Evolutionary conservation across 2,113 vertebrate species (phyloP), one percentile per base, ranked within the genome.

Genomic region (Sigmodon hispidus): DNA sequence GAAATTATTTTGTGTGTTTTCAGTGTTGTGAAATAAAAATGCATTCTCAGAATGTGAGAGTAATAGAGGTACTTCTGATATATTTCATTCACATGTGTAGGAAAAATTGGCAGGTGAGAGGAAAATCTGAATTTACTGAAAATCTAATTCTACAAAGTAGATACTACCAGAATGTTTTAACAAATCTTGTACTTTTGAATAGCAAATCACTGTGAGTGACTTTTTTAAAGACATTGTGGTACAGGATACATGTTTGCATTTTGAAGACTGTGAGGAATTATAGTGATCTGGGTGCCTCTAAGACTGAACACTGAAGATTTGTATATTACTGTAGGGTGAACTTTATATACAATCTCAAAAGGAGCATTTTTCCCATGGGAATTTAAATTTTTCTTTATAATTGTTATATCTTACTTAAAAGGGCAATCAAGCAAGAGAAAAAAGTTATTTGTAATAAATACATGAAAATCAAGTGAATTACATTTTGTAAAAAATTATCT

Each of bases 111-210:
- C 15, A 94, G 80, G 36, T 40, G 89, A 84, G 22, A 77, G 4
- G 31, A 86, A 85, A 88, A 89, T 73, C 17, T 83, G 9, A 63
- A 84, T 94, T 91, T 83, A 96, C 43, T 92, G 69, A 94, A 87
- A 85, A 50, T 84, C 10, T 92, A 96, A 65, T 95, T 87, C 3
- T 81, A 67, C 92, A 67, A 75, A 85, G 57, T 90, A 22, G 52
- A 67, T 61, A 4, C 13, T 81, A 50, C 77, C 79, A 77, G 11
- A 83, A 80, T 96, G 19, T 59, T 88, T 80, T 76, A 87, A 55
- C 31, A 83, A 76, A 69, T 61, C 5, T 43, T 91, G 80, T 63
- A 94, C 1, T 13, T 85, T 93, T 63, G 70, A 80, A 63, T 85
- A 17, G 3, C 13, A 96, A 73, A 72, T 76, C 15, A 59, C 40